Evolutionary conservation across 2,797 vertebrate species (phyloP).

Genomic region (Pipistrellus pygmaeus): DNA sequence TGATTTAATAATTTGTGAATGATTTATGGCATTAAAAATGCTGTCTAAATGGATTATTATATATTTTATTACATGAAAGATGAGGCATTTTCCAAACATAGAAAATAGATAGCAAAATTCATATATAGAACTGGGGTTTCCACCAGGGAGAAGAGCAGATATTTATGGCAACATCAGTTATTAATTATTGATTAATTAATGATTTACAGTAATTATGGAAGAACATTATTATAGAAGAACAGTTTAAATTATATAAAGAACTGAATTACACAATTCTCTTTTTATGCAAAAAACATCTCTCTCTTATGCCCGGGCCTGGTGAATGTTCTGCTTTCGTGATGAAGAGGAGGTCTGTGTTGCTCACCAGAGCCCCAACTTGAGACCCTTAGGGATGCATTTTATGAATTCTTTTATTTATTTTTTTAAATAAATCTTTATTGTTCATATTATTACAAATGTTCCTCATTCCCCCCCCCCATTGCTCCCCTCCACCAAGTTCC

Average conservation of each 20-base stretch:
- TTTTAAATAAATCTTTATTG: too few species aligned
- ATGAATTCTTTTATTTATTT: background rate
- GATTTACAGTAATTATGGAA: background rate
- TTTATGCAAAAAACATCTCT: background rate
- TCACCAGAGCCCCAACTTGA: background rate
- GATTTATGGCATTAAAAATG: background rate
- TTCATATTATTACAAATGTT: too few species aligned
- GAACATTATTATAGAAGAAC: background rate
- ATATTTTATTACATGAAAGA: background rate
- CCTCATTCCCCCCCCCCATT: too few species aligned
- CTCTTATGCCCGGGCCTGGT: background rate
- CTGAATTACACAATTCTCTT: constrained; percentile 14
- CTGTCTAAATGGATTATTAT: background rate
- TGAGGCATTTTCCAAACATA: constrained; percentile 7
- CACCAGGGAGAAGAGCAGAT: background rate
- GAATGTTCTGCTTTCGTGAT: background rate
- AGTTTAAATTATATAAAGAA: background rate
- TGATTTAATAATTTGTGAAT: background rate
- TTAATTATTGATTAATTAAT: background rate
- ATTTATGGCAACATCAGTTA: background rate
- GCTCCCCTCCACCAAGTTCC: too few species aligned
- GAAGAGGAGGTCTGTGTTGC: background rate
- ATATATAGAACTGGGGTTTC: background rate
- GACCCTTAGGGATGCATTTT: background rate
- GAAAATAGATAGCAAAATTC: background rate